Conservation (phyloP, 2,888 invertebrate species). For the Unio pictorum region DNA sequence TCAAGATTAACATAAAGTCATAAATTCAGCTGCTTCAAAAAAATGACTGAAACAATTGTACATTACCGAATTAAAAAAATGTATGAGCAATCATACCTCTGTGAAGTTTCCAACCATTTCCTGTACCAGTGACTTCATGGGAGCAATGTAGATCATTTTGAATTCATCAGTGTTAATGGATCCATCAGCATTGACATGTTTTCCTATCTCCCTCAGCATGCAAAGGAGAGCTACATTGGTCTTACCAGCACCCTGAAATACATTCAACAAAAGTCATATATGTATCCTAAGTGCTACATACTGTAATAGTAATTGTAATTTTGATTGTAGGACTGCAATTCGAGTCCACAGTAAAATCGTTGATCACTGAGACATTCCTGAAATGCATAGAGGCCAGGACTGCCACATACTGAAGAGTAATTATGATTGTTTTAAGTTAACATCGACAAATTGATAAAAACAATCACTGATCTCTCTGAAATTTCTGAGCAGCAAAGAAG, state of each 20-base stretch:
- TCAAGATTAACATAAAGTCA: too few relatives aligned
- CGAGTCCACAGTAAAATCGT: too few relatives aligned
- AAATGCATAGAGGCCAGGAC: too few relatives aligned
- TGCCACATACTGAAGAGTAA: too few relatives aligned
- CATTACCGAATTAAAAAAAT: too few relatives aligned
- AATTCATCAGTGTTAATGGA: slow-evolving; percentile 97
- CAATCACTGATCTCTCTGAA: too few relatives aligned
- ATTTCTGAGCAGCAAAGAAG: too few relatives aligned
- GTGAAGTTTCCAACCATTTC: slow-evolving; percentile 99
- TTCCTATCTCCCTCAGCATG: slow-evolving; percentile 97
- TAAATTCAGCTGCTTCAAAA: too few relatives aligned
- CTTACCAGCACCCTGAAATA: slow-evolving; percentile 90
- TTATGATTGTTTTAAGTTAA: not conserved
- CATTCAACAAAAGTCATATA: slow-evolving; percentile 1
- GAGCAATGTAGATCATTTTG: slow-evolving; percentile 98
- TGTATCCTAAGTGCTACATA: not conserved
- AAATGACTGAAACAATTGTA: too few relatives aligned
- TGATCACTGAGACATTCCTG: too few relatives aligned
- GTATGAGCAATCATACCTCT: slow-evolving; percentile 73
- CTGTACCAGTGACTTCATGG: slow-evolving; percentile 98
- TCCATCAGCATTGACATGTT: slow-evolving; percentile 96
- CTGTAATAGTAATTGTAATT: not conserved
- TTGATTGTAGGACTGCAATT: too few relatives aligned
- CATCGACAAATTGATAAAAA: not conserved
- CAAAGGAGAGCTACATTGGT: slow-evolving; percentile 97